These are phyloP conservation scores for Plemyria rubiginata DNA, from an alignment of 2,888 invertebrate species.

Conservation along the genomic window DNA sequence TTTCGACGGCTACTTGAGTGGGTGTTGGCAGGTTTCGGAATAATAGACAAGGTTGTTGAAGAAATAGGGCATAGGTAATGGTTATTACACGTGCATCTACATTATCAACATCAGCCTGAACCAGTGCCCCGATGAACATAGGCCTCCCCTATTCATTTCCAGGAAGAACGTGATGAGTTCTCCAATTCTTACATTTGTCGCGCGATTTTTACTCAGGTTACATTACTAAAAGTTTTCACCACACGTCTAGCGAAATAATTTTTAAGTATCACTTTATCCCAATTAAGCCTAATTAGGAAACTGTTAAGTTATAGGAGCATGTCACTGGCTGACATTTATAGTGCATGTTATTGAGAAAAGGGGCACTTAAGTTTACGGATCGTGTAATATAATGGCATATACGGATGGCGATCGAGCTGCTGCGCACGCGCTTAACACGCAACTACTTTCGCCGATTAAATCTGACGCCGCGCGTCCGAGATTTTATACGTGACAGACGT, in stretches of 20 bases:
- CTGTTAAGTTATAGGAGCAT: conserved; percentile 37
- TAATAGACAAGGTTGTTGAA: conserved; percentile 29
- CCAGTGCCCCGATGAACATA: too few relatives aligned
- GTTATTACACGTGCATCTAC: conserved; percentile 5
- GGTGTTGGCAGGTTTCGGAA: conserved; percentile 17
- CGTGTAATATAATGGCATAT: conserved; percentile 47
- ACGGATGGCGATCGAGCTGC: conserved; percentile 59
- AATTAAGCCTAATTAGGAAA: conserved; percentile 42
- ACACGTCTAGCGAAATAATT: not conserved
- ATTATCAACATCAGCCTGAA: too few relatives aligned
- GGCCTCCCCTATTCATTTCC: too few relatives aligned
- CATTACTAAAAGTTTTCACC: not conserved
- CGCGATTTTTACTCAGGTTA: too few relatives aligned
- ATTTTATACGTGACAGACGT: conserved; percentile 66
- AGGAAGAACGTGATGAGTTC: too few relatives aligned
- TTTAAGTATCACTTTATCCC: conserved; percentile 17
- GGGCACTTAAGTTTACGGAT: conserved; percentile 46
- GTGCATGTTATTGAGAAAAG: conserved; percentile 50
- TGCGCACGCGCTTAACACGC: conserved; percentile 70
- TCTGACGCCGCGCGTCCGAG: conserved; percentile 56
- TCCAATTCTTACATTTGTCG: too few relatives aligned
- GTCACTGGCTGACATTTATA: conserved; percentile 51
- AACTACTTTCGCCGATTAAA: conserved; percentile 81
- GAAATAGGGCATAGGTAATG: conserved; percentile 18
- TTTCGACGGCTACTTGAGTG: conserved; percentile 32